These are phyloP conservation scores for Echinometra lucunter DNA, from an alignment of 53 echinoderm and acorn worm species.

Conservation along the genomic window DNA sequence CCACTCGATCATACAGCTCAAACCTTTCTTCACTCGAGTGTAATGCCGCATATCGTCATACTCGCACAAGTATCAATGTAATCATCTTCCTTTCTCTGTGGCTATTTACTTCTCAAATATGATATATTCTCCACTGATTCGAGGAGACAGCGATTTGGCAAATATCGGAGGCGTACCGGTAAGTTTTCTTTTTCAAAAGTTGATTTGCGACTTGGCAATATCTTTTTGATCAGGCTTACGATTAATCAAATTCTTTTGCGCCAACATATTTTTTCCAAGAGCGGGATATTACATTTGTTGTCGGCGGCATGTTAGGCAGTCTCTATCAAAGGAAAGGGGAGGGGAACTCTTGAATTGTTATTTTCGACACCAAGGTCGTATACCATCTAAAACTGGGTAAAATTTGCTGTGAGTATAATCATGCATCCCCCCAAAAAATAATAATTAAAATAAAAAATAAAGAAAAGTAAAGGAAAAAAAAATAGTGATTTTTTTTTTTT, in stretches of 20 bases:
- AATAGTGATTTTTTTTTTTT: no score
- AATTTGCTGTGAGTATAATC: no score
- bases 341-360: no score
- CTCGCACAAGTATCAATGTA: not conserved
- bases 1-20: not conserved
- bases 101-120: slow-evolving; percentile 49
- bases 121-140: slow-evolving; percentile 21
- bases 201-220: slow-evolving; percentile 30
- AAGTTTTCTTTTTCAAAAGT: not conserved
- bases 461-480: no score
- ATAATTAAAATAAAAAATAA: no score
- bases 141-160: slow-evolving; percentile 42
- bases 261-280: not conserved
- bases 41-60: not conserved
- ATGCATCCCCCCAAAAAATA: no score
- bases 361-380: no score
- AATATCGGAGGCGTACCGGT: not conserved
- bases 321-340: not conserved
- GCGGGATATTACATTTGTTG: not conserved
- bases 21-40: not conserved
- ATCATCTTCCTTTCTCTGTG: not conserved
- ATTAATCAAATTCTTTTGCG: slow-evolving; percentile 35
- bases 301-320: not conserved
- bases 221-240: slow-evolving; percentile 25
- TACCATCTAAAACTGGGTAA: no score